Evolutionary conservation across 1,140 invertebrate species (phyloP).

Genomic region (Orchestia grillus): DNA sequence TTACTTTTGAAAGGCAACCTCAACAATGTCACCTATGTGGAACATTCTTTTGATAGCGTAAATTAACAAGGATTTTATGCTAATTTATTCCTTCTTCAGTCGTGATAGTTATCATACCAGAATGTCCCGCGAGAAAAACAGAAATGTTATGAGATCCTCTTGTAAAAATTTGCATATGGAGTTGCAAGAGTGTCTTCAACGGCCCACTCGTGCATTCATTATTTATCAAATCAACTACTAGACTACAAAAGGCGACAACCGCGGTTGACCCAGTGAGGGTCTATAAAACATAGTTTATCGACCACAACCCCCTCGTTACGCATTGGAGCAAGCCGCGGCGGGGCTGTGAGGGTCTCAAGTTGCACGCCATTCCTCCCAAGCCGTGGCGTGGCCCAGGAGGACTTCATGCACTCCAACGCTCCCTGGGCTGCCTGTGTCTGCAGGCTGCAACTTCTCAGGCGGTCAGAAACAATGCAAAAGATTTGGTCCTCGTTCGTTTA

Average conservation of each 20-base stretch:
- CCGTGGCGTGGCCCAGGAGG: background rate
- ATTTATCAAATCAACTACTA: background rate
- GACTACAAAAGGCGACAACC: background rate
- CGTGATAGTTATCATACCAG: background rate
- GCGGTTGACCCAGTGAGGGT: background rate
- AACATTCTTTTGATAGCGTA: background rate
- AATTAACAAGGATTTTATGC: background rate
- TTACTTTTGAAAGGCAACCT: background rate
- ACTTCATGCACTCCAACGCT: background rate
- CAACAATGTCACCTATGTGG: background rate
- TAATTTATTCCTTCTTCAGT: background rate
- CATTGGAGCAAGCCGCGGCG: background rate
- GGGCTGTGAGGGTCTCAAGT: background rate
- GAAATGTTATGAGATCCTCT: background rate
- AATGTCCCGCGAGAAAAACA: background rate
- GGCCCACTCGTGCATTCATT: background rate
- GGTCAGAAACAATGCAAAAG: background rate
- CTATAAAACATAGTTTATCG: background rate
- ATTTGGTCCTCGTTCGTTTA: background rate
- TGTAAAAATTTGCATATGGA: background rate
- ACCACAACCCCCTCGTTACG: background rate
- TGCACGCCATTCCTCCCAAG: background rate
- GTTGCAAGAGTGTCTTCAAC: background rate
- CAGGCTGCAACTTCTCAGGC: background rate
- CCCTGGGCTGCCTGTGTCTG: background rate